Base-by-base conservation (phyloP, 2,888 invertebrate genomes). In the Drosophila mayaguana region DNA sequence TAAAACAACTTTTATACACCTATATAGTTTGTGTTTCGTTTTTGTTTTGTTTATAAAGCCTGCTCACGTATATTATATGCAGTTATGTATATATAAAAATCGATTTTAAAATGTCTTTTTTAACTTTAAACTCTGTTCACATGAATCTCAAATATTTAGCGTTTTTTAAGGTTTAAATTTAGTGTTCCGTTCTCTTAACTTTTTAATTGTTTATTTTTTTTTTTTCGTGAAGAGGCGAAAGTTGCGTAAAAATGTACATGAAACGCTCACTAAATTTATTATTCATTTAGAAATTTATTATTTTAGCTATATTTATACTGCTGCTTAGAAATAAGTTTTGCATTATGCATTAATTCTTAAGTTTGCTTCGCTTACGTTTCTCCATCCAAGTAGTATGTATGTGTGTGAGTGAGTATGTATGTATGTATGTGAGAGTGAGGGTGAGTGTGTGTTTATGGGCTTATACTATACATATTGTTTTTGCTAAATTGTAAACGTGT, bases 261-360 rank as follows among this genome's bases (percentile, higher is more conserved):
- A 79, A 89, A 89, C 80, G 82, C 86, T 79, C 70, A 68, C 77
- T 79, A 81, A 76, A 68, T 73, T 74, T 89, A 81, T 89, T 88
- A 84, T 84, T 89, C 89, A 87, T 84, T 85, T 88, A 84, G 84
- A 89, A 89, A 89, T 89, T 84, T 84, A 84, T 84, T 89, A 84
- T 63, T 84, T 84, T 84, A 84, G 85, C 84, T 84, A 84, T 84
- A 88, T 85, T 71, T 88, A 88, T 75, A 89, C 70, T 71, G 61
- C 78, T 75, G 83, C 90, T 85, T 85, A 89, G 51, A 80, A 63
- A 72, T 90, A 83, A 65, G 56, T 80, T 69, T 85, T 81, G 89
- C 85, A 76, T 75, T 83, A 80, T 83, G 81, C 80, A 72, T 79
- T 78, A 64, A 63, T 67, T 71, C 43, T 71, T 74, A 65, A 63